A percentile compares a stretch with the other conserved stretches of the same genome.
phyloP scores from a whole-genome alignment of 2,888 invertebrate species.

The Oxycera nigricornis region DNA sequence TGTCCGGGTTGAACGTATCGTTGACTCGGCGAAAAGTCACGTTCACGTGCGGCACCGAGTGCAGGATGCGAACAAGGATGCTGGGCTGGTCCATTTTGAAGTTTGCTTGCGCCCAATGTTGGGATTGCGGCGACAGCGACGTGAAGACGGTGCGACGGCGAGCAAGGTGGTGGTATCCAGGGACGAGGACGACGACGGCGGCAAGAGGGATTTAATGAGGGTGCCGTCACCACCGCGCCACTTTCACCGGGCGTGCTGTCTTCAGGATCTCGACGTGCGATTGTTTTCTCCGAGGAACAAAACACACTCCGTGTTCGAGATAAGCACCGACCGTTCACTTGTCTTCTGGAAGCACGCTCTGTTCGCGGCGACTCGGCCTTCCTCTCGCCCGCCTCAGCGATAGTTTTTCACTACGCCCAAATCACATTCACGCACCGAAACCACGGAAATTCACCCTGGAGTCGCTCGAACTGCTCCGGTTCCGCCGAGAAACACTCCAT shows the following conservation, averaged over 20 bases:
- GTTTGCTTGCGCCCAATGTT: constrained; percentile 3
- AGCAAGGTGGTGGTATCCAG: neutral
- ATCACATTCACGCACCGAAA: neutral
- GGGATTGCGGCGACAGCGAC: neutral
- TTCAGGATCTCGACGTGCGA: neutral
- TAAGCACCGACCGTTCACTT: no score
- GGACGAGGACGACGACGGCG: neutral
- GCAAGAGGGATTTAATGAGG: constrained; percentile 6
- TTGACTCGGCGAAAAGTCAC: constrained; percentile 88
- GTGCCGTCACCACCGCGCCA: constrained; percentile 22
- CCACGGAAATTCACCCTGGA: neutral
- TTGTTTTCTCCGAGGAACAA: neutral
- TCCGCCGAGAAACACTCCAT: no score
- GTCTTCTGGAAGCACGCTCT: no score
- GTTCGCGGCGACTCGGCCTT: neutral
- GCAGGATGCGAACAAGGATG: constrained; percentile 84
- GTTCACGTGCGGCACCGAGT: constrained; percentile 90
- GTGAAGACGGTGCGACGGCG: neutral
- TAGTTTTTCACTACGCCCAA: constrained; percentile 6
- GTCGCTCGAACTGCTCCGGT: no score
- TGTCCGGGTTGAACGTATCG: constrained; percentile 88
- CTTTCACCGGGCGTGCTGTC: neutral
- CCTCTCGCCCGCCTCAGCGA: no score
- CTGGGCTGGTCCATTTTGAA: constrained; percentile 74
- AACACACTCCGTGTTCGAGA: neutral